Base-by-base conservation (phyloP, 2,888 invertebrate genomes). In the Lasioglossum zephyrum region DNA sequence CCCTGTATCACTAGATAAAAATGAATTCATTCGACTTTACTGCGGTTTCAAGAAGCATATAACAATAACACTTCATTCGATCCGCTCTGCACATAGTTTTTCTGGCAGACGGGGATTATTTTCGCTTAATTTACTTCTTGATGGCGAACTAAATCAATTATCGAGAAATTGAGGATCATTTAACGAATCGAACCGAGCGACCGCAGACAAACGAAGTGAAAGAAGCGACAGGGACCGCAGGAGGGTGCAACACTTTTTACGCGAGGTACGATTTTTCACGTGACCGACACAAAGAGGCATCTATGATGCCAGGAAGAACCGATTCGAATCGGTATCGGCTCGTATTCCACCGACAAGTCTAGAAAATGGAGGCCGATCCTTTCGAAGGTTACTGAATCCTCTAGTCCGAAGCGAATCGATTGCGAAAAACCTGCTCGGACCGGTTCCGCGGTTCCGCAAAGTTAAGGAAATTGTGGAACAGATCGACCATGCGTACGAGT, bases 401-500 rank as follows among this genome's bases (percentile, higher is more conserved):
- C 83, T 78, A 86, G 80, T 44, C 89, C 88, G 89, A 69, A 57
- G 87, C 92, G 88, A 93, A 92, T 93, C 87, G 92, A 92, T 93
- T 92, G 88, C 88, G 90, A 89, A 89, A 89, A 92, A 92, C 73
- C 78, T 73, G 88, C 47, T 36, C 85, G 77, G 47, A 81, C 86
- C 81, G 85, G 84, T 88, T 91, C 85, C 87, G 89, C 89, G 89
- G 91, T 92, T 92, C 91, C 87, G 91, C 90, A 92, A 90, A 91
- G 86, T 90, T 92, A 92, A 92, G 92, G 83, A 92, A 93, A 92
- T 92, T 90, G 89, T 91, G 69, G 80, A 86, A 90, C 90, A 86
- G 87, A 90, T 89, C 88, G 81, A 81, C 88, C 87, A 90, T 88
- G 89, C 88, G 87, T 84, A 66, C 63, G 73, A 57, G 81, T 79